Base-by-base conservation (phyloP, 1,140 invertebrate species). In the Agrypnia vestita region DNA sequence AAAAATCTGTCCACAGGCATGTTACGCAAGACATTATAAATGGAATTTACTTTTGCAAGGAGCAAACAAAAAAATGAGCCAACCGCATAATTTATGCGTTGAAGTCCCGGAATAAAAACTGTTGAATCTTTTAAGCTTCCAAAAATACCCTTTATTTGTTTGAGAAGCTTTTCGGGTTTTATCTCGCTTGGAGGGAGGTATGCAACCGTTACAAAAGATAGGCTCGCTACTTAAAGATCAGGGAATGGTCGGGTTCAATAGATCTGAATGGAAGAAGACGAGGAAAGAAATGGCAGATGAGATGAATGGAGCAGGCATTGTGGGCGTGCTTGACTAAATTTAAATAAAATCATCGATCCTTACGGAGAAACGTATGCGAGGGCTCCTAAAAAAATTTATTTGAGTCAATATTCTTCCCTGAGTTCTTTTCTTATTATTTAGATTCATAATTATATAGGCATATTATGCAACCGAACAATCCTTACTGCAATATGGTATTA, bases 101-200 rank as follows among this genome's bases (percentile, higher is more conserved):
- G 55, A 59, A 19, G 55, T 67, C 44, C 10, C 35, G n/a, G n/a
- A 43, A 67, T 46, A 43, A 67, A 35, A 21, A 59, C 17, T 21
- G n/a, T 67, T 67, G 62, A 67, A 67, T 67, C 15, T 44, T 67
- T 43, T 19, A 25, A 6, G 43, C 15, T 67, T 13, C 62, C n/a
- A 46, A 67, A 35, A 67, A 67, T 25, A 43, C 44, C 62, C 35
- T 67, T 44, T 47, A 67, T 17, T 67, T 44, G 43, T 25, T 47
- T 67, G 15, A 43, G 3, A 67, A 15, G 35, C 43, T 67, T 67
- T 67, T 44, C 43, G 15, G 15, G 44, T 67, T 43, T 67, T 47
- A 67, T 67, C 62, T 67, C 53, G 13, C 43, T 17, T 12, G 15
- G n/a, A 35, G 62, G n/a, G 35, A 15, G 43, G 62, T 67, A 46